These are phyloP conservation scores for Ciconia maguari DNA, from an alignment of 2,113 vertebrate species.

Conservation along the genomic window DNA sequence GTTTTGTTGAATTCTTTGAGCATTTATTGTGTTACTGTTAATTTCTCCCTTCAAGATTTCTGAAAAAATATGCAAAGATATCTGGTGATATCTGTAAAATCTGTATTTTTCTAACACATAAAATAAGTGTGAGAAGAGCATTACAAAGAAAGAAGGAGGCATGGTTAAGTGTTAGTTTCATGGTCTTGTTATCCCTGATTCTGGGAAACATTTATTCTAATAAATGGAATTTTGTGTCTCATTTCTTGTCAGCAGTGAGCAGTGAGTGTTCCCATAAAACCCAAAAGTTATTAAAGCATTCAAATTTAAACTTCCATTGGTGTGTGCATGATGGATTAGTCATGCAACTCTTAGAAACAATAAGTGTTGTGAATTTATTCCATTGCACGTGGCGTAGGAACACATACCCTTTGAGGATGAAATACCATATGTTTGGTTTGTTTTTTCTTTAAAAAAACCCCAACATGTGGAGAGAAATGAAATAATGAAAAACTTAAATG, in stretches of 20 bases:
- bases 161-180: neutral
- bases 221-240: neutral
- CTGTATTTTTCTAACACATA: neutral
- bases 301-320: neutral
- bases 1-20: neutral
- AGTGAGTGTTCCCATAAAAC: neutral
- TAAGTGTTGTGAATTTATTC: neutral
- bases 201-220: neutral
- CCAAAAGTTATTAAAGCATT: neutral
- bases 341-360: neutral
- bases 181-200: neutral
- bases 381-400: neutral
- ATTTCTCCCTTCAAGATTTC: neutral
- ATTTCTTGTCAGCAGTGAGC: neutral
- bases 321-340: neutral
- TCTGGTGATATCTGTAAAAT: neutral
- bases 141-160: neutral
- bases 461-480: neutral
- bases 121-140: neutral
- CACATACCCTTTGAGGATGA: neutral
- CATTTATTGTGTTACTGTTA: neutral
- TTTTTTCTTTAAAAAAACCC: neutral
- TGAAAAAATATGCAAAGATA: neutral
- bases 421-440: neutral
- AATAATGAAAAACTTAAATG: neutral